These are phyloP conservation scores for Crotalus helleri DNA, from an alignment of 2,113 vertebrate species.

Conservation along the genomic window DNA sequence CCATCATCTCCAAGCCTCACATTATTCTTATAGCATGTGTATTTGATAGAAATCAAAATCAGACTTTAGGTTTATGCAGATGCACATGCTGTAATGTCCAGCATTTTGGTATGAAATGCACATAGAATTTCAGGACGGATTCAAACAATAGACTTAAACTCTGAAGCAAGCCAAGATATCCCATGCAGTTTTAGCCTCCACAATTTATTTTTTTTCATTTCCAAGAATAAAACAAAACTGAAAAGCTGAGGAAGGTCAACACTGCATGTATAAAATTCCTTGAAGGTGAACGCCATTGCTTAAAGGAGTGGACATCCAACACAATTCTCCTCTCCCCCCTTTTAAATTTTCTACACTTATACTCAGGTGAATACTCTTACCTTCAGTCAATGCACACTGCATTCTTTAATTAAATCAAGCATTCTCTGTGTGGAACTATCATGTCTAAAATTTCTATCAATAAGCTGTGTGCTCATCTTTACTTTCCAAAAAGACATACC, in stretches of 20 bases:
- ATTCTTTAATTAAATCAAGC: slow-evolving; percentile 18
- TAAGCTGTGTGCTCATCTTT: background rate
- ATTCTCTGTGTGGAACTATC: fast-evolving
- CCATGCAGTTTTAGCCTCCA: fast-evolving
- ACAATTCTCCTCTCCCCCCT: background rate
- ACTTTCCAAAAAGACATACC: background rate
- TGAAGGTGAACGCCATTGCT: slow-evolving; percentile 1
- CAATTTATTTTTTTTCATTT: background rate
- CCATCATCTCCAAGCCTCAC: background rate
- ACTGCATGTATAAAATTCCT: background rate
- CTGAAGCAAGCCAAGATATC: background rate
- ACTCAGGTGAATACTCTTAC: slow-evolving; percentile 1
- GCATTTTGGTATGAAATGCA: background rate
- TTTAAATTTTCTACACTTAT: background rate
- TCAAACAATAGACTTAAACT: background rate
- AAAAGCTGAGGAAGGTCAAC: background rate
- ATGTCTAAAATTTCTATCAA: background rate
- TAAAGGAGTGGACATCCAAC: background rate
- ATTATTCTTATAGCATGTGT: background rate
- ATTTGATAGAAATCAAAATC: background rate
- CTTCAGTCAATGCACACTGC: background rate
- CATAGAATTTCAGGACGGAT: background rate
- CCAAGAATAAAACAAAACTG: background rate
- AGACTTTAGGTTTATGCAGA: background rate
- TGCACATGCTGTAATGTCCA: background rate